Base-by-base conservation (phyloP, 1,140 invertebrate genomes). In the Drosophila kikkawai region DNA sequence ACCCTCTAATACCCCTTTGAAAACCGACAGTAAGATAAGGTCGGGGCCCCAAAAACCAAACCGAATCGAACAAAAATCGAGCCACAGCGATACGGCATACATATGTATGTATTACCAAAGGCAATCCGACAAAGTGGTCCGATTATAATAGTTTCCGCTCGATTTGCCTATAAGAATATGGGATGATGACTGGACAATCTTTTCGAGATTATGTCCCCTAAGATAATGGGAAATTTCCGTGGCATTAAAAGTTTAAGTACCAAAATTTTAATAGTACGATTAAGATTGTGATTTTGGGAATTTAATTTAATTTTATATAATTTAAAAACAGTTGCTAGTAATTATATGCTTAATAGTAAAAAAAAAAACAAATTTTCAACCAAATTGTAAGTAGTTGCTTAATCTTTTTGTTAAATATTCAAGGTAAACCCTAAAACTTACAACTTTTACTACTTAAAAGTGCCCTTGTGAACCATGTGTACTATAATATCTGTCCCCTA, bases 1-100 rank as follows among this genome's bases (percentile, higher is more conserved):
- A 80, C 44, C 73, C 50, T 60, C 82, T 77, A 87, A 80, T 79
- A 32, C 61, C 56, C 50, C 70, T 11, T 44, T 44, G 47, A 51
- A 42, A 42, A 13, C 34, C 71, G 66, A 70, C 55, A 34, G 44
- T 50, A 19, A 59, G 61, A 76, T 65, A 75, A 76, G 37, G 55
- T 19, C 39, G 45, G 29, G 58, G 45, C 45, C 71, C 45, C 47
- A 36, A 22, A 22, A 44, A 36, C 34, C 32, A 37, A 74, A 37
- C 17, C 42, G 41, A 47, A 56, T 55, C 61, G 55, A 58, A 77
- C 32, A 4, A 13, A 53, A 53, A 42, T 26, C 34, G 36, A 60
- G 32, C 57, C 19, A 56, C 4, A 13, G 36, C 29, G 55, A 29
- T 29, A 29, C 0, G 26, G 7, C 7, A 36, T 15, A 26, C 12